Percentiles rank a stretch among this genome's conserved stretches.
These are phyloP conservation scores for Oxyteleia sp. DNA, from an alignment of 2,888 invertebrate genomes.

Conservation along the genomic window DNA sequence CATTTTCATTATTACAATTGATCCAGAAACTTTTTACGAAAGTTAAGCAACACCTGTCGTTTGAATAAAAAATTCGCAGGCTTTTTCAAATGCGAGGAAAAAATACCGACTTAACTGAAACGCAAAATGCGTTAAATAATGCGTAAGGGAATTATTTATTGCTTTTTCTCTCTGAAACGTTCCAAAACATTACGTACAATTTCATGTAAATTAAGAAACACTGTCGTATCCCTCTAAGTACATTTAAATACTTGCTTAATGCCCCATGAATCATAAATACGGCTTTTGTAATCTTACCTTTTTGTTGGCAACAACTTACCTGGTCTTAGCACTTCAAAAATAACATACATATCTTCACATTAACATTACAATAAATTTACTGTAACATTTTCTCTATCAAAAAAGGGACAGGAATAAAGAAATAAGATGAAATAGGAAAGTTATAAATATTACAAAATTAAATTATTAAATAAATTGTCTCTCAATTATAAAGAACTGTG, in stretches of 20 bases:
- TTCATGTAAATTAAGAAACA: slow-evolving; percentile 67
- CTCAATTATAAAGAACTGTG: too few relatives aligned
- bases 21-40: slow-evolving; percentile 1
- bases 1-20: slow-evolving; percentile 5
- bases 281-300: slow-evolving; percentile 68
- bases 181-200: slow-evolving; percentile 40
- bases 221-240: slow-evolving; percentile 57
- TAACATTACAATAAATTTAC: slow-evolving; percentile 18
- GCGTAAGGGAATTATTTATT: slow-evolving; percentile 7
- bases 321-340: too few relatives aligned
- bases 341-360: too few relatives aligned
- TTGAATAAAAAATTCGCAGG: not conserved
- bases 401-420: too few relatives aligned
- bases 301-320: too few relatives aligned
- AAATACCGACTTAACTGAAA: not conserved
- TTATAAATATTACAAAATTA: too few relatives aligned
- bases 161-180: slow-evolving; percentile 3
- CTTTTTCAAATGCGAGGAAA: too few relatives aligned
- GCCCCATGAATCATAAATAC: slow-evolving; percentile 69
- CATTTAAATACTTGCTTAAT: slow-evolving; percentile 69
- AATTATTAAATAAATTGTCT: too few relatives aligned
- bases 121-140: slow-evolving; percentile 1
- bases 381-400: too few relatives aligned
- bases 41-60: not conserved
- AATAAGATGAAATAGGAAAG: too few relatives aligned